Conservation (phyloP, 1,140 invertebrate species). For the Tribolium castaneum region DNA sequence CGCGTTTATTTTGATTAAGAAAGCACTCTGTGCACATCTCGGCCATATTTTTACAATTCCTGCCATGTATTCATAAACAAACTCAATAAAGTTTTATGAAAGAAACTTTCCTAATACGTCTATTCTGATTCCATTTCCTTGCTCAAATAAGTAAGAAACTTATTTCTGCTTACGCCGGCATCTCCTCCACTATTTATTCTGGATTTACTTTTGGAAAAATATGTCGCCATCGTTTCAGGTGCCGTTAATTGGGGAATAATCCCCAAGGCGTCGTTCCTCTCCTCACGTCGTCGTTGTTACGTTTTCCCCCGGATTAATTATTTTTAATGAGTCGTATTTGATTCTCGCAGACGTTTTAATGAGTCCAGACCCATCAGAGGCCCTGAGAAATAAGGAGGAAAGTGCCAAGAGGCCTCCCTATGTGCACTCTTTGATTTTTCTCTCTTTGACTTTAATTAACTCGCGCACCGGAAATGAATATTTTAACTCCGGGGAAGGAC, state of each 20-base stretch:
- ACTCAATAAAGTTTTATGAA: neutral
- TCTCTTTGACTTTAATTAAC: constrained; percentile 26
- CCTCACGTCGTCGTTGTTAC: constrained; percentile 7
- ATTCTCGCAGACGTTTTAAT: constrained; percentile 29
- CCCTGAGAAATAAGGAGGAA: neutral
- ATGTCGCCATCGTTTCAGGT: neutral
- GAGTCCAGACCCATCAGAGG: neutral
- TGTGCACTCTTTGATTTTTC: constrained; percentile 8
- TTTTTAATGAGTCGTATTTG: constrained; percentile 33
- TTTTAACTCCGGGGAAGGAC: neutral
- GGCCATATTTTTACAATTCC: neutral
- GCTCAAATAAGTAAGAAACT: neutral
- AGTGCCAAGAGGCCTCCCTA: neutral
- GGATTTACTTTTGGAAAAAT: neutral
- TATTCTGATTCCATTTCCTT: neutral
- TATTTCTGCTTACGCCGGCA: too few relatives aligned
- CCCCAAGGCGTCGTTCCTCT: neutral
- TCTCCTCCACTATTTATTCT: too few relatives aligned
- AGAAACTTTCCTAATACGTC: neutral
- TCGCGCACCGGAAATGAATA: constrained; percentile 11
- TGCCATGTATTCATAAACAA: neutral
- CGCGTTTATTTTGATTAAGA: too few relatives aligned
- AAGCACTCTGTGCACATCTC: too few relatives aligned
- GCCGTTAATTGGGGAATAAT: constrained; percentile 14
- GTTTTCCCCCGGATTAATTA: constrained; percentile 21